Conservation (phyloP, 1,140 invertebrate species). For the Hesperophylax magnus region DNA sequence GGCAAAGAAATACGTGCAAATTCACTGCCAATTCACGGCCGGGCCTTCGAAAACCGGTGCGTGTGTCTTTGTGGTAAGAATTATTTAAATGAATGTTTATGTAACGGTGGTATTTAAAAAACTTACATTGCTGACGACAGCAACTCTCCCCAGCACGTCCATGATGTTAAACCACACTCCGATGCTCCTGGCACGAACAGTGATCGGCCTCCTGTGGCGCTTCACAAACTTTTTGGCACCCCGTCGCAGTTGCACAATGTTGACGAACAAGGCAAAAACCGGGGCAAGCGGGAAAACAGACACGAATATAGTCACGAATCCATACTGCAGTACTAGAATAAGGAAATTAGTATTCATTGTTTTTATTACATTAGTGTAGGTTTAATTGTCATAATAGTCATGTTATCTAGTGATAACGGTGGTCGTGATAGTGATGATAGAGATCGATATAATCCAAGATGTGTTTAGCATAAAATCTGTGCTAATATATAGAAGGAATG, state of each 20-base stretch:
- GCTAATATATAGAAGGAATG: no score
- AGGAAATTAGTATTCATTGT: slow-evolving; percentile 5
- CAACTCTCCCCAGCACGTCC: slow-evolving; percentile 89
- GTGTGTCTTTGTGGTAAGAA: no score
- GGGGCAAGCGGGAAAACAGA: slow-evolving; percentile 48
- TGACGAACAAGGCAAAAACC: slow-evolving; percentile 33
- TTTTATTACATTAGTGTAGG: no score
- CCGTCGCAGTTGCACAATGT: slow-evolving; percentile 83
- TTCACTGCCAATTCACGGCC: no score
- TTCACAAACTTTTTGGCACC: slow-evolving; percentile 89
- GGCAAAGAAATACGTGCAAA: no score
- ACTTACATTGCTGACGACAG: slow-evolving; percentile 93
- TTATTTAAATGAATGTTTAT: no score
- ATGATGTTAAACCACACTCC: slow-evolving; percentile 94
- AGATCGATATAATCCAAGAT: no score
- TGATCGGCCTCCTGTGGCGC: slow-evolving; percentile 86
- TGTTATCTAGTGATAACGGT: no score
- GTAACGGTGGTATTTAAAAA: neutral
- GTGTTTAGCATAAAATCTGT: no score
- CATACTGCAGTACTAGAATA: slow-evolving; percentile 84
- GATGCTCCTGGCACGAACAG: slow-evolving; percentile 86
- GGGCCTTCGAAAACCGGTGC: no score
- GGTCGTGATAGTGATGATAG: no score
- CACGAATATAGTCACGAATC: slow-evolving; percentile 86
- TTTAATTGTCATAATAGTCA: no score